Evolutionary conservation across 2,113 vertebrate genomes (phyloP).

Genomic region (Peromyscus maniculatus): DNA sequence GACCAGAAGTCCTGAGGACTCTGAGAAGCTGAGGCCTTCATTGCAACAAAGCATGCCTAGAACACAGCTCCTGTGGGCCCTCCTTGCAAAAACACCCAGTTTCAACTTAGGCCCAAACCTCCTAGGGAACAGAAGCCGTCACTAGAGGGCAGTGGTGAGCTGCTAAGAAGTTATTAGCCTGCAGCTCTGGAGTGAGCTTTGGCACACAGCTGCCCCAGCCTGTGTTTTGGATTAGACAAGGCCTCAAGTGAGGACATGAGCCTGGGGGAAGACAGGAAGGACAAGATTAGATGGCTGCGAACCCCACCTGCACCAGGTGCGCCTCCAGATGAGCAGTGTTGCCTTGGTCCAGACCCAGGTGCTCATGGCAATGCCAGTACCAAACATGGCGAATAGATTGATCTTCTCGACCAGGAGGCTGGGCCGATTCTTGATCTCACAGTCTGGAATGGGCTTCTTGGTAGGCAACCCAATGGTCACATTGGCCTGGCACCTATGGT

Average conservation of each 20-base stretch:
- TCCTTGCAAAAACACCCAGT: not conserved
- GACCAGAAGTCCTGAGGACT: not conserved
- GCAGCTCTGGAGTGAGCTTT: rapidly evolving
- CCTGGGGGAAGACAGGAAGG: not conserved
- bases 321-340: conserved; percentile 98
- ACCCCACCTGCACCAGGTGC: conserved; percentile 96
- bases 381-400: conserved; percentile 99
- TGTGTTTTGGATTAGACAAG: not conserved
- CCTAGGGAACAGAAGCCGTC: not conserved
- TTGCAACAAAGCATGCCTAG: not conserved
- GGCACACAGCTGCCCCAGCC: not conserved
- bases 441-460: conserved; percentile 97
- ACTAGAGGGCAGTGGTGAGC: conserved; percentile 71
- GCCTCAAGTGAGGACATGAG: not conserved
- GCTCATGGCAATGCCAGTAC: conserved; percentile 98
- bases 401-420: conserved; percentile 98
- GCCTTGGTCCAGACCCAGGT: conserved; percentile 99
- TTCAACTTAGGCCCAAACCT: not conserved
- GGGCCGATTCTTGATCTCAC: conserved; percentile 97
- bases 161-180: not conserved
- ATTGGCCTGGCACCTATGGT: conserved; percentile 95
- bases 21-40: not conserved
- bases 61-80: not conserved
- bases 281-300: not conserved
- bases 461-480: conserved; percentile 97